phyloP scores from a whole-genome alignment of 2,113 vertebrate species.

The Catharus bicknelli region DNA sequence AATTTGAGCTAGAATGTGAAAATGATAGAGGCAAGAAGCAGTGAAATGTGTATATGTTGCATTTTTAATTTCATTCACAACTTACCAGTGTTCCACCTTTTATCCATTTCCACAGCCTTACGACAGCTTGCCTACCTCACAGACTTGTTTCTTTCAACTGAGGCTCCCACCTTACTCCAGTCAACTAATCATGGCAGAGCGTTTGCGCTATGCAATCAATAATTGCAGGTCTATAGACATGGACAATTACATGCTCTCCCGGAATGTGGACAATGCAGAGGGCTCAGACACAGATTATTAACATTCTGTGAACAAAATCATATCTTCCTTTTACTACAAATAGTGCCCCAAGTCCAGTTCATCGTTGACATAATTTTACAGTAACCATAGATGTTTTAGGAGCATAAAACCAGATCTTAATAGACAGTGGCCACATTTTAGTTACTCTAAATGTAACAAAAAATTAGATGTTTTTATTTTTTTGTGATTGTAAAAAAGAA shows the following conservation, averaged over 20 bases:
- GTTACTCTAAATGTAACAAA: slow-evolving; percentile 81
- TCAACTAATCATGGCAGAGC: slow-evolving; percentile 85
- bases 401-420: slow-evolving; percentile 69
- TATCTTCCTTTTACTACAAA: slow-evolving; percentile 33
- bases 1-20: not conserved
- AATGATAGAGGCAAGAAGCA: not conserved
- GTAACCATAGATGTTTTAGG: slow-evolving; percentile 78
- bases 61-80: not conserved
- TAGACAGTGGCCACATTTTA: slow-evolving; percentile 77
- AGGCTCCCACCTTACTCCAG: slow-evolving; percentile 85
- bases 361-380: slow-evolving; percentile 65
- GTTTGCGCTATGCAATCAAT: slow-evolving; percentile 88
- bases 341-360: slow-evolving; percentile 52
- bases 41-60: not conserved
- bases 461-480: slow-evolving; percentile 85
- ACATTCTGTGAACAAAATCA: slow-evolving; percentile 51
- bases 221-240: slow-evolving; percentile 89
- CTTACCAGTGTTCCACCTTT: slow-evolving; percentile 9
- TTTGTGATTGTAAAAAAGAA: slow-evolving; percentile 83
- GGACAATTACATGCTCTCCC: slow-evolving; percentile 89
- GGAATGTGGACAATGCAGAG: slow-evolving; percentile 87
- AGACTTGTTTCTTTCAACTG: slow-evolving; percentile 90
- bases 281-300: slow-evolving; percentile 88
- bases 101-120: slow-evolving; percentile 77
- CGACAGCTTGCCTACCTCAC: slow-evolving; percentile 90